phyloP scores from a whole-genome alignment of 2,113 vertebrate species.

The Vimba vimba region DNA sequence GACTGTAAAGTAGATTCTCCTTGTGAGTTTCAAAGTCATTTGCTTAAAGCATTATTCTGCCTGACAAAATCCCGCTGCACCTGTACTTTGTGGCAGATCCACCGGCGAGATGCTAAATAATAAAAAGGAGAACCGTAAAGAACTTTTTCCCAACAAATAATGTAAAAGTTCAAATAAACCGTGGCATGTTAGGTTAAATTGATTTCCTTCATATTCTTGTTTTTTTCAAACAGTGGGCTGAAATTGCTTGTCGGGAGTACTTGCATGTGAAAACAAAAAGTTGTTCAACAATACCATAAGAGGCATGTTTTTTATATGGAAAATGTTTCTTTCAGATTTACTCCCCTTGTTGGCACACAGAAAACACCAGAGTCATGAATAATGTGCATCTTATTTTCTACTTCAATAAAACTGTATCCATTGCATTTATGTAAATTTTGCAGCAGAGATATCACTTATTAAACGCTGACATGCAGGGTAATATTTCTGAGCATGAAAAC shows the following conservation, averaged over 20 bases:
- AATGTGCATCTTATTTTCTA: conserved; percentile 43
- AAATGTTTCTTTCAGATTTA: conserved; percentile 41
- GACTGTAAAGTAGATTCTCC: not conserved
- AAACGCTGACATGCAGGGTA: not conserved
- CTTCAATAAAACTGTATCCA: conserved; percentile 31
- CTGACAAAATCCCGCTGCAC: conserved; percentile 14
- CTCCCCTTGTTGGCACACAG: conserved; percentile 24
- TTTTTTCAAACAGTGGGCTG: conserved; percentile 17
- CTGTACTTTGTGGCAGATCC: conserved; percentile 26
- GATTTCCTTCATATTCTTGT: conserved; percentile 21
- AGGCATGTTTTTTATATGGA: conserved; percentile 15
- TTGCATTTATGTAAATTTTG: conserved; percentile 4
- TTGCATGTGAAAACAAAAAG: conserved; percentile 37
- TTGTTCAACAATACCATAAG: not conserved
- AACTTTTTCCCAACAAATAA: conserved; percentile 26
- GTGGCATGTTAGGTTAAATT: conserved; percentile 18
- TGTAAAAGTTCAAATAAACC: not conserved
- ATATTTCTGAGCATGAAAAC: conserved; percentile 32
- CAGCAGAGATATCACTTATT: not conserved
- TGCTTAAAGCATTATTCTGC: conserved; percentile 42
- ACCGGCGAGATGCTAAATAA: conserved; percentile 41
- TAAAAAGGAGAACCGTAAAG: conserved; percentile 15
- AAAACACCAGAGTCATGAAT: conserved; percentile 48
- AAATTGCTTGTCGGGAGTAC: conserved; percentile 49
- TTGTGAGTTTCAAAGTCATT: conserved; percentile 30